These are phyloP conservation scores for Neodiprion fabricii DNA, from an alignment of 1,140 invertebrate species.

Conservation along the genomic window DNA sequence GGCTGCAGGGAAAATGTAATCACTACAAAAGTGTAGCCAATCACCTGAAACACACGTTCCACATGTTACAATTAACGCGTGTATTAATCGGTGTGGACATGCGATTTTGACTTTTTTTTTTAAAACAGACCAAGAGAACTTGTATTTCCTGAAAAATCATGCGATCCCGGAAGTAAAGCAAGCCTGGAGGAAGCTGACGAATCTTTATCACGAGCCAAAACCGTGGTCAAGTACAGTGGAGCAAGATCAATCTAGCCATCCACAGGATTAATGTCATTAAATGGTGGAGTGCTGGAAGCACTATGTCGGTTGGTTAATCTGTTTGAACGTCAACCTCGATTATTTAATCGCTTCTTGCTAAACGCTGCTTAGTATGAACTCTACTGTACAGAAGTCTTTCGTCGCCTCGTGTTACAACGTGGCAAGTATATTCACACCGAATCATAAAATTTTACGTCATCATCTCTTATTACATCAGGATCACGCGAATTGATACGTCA, in stretches of 20 bases:
- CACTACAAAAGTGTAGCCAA: conserved; percentile 76
- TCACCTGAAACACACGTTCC: conserved; percentile 63
- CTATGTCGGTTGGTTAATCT: conserved; percentile 25
- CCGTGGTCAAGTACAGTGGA: conserved; percentile 28
- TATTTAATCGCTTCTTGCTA: conserved; percentile 32
- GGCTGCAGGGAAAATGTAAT: conserved; percentile 78
- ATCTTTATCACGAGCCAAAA: not conserved
- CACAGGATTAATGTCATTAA: conserved; percentile 2
- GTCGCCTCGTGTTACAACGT: not conserved
- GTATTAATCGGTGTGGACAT: not conserved
- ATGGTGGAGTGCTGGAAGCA: conserved; percentile 3
- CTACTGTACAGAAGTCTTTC: not conserved
- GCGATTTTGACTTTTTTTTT: conserved; percentile 10
- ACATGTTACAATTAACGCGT: not conserved
- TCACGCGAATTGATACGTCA: too few relatives aligned
- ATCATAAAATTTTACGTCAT: not conserved
- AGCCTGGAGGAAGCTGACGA: conserved; percentile 12
- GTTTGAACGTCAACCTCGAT: conserved; percentile 26
- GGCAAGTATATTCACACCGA: conserved; percentile 10
- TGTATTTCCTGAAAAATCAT: too few relatives aligned
- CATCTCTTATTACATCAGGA: too few relatives aligned
- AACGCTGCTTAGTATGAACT: conserved; percentile 12
- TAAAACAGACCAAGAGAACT: not conserved
- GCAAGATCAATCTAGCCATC: conserved; percentile 10
- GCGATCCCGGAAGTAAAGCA: not conserved